Evolutionary conservation across 2,888 invertebrate genomes (phyloP).

Genomic region (Philaethria dido): DNA sequence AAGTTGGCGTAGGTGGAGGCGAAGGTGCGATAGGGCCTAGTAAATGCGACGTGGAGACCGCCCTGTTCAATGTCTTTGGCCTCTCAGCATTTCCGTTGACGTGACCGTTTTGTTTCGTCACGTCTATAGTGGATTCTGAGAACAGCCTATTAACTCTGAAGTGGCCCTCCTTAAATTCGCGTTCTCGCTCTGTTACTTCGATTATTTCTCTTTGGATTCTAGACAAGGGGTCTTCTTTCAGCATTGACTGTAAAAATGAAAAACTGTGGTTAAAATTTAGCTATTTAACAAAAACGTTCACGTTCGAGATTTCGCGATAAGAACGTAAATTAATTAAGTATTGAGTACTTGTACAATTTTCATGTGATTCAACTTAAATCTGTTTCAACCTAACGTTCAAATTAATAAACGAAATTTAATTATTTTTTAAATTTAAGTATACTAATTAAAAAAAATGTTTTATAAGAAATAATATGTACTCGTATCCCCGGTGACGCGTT

Average conservation of each 20-base stretch:
- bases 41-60: conserved; percentile 76
- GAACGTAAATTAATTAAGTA: too few species aligned
- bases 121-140: conserved; percentile 77
- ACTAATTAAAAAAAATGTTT: too few species aligned
- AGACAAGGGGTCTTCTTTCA: conserved; percentile 88
- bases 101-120: conserved; percentile 75
- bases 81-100: conserved; percentile 66
- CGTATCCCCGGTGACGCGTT: too few species aligned
- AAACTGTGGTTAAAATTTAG: conserved; percentile 32
- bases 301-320: neutral
- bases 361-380: too few species aligned
- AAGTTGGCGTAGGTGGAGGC: conserved; percentile 63
- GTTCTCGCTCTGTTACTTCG: conserved; percentile 92
- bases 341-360: too few species aligned
- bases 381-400: too few species aligned
- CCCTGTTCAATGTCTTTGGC: conserved; percentile 65
- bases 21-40: conserved; percentile 69
- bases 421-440: too few species aligned
- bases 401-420: too few species aligned
- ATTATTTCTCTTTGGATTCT: conserved; percentile 95
- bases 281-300: neutral
- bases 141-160: conserved; percentile 74
- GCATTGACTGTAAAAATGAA: conserved; percentile 74
- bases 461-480: too few species aligned
- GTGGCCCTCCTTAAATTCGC: conserved; percentile 88